Evolutionary conservation across 2,113 vertebrate genomes (phyloP).

Genomic region (Dryoscopus gambensis): DNA sequence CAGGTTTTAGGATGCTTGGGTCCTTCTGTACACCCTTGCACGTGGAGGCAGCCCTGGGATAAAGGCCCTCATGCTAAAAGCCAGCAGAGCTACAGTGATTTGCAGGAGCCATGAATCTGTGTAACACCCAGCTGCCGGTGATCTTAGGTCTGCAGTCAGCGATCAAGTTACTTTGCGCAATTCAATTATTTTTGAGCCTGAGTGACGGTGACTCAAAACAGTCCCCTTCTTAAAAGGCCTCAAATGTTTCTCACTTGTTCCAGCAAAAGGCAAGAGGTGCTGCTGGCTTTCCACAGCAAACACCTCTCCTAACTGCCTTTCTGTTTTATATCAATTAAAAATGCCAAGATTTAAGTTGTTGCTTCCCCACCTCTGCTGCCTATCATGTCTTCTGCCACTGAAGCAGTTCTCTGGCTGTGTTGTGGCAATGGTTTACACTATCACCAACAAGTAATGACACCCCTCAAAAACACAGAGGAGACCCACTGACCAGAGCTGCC

Average conservation of each 20-base stretch:
- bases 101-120: not conserved
- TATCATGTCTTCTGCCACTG: not conserved
- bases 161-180: constrained; percentile 20
- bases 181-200: constrained; percentile 14
- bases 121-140: not conserved
- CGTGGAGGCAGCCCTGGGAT: accelerated
- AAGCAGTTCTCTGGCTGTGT: not conserved
- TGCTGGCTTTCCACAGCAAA: constrained; percentile 46
- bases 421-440: accelerated
- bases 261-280: constrained; percentile 17
- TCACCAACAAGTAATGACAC: not conserved
- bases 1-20: not conserved
- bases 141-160: not conserved
- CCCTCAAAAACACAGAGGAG: not conserved
- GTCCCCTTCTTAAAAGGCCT: constrained; percentile 16
- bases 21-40: not conserved
- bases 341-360: not conserved
- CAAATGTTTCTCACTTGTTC: constrained; percentile 3
- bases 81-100: not conserved
- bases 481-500: not conserved
- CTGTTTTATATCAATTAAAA: constrained; percentile 39
- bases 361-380: not conserved
- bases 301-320: constrained; percentile 29
- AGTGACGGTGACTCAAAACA: constrained; percentile 42
- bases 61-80: not conserved